Conservation (phyloP, 2,797 vertebrate species). For the Saxicola maurus region DNA sequence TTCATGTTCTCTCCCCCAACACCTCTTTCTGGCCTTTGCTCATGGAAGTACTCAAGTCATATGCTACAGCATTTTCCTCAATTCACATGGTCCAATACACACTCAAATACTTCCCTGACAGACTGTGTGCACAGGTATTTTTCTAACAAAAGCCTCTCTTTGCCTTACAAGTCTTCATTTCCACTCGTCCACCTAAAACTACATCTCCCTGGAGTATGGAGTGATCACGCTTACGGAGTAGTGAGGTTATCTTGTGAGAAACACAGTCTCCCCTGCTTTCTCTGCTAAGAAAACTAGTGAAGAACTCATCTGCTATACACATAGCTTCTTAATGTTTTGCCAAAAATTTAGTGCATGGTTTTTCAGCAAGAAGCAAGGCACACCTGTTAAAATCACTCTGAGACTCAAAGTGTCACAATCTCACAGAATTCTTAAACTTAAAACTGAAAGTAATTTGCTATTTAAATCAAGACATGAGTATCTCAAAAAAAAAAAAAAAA, state of each 20-base stretch:
- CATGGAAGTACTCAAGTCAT: neutral
- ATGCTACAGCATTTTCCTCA: fast-evolving
- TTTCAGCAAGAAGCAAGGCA: neutral
- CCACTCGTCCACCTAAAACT: neutral
- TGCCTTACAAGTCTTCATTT: neutral
- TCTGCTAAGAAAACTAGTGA: neutral
- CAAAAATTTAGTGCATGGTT: neutral
- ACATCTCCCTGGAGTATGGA: neutral
- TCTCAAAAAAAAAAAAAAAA: neutral
- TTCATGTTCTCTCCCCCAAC: neutral
- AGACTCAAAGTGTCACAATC: neutral
- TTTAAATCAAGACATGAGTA: neutral
- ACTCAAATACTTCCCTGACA: neutral
- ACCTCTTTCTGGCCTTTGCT: neutral
- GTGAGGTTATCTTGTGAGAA: neutral
- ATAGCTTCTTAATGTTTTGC: neutral
- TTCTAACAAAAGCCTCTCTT: neutral
- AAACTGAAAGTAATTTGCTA: neutral
- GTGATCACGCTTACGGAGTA: neutral
- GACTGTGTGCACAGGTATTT: neutral
- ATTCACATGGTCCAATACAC: neutral
- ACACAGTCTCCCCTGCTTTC: neutral
- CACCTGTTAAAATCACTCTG: neutral
- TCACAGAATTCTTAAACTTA: neutral
- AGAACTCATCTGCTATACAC: neutral